Percentiles rank a stretch among this genome's conserved stretches.
Evolutionary conservation across 2,113 vertebrate genomes (phyloP).

Genomic region (Lontra canadensis): DNA sequence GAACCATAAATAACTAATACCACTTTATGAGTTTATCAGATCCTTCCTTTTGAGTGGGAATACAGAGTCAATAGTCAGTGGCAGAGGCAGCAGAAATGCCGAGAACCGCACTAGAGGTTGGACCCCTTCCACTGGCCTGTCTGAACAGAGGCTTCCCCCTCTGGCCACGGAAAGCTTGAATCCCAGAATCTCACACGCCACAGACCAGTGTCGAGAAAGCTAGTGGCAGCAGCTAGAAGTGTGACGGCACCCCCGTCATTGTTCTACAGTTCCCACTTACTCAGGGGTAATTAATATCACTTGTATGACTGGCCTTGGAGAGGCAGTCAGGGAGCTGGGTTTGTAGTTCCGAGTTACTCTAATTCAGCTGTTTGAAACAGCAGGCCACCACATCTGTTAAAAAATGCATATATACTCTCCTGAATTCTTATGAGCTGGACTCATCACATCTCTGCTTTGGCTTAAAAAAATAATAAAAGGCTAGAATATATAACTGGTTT

Average conservation of each 20-base stretch:
- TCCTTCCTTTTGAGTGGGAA: not conserved
- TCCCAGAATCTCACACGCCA: not conserved
- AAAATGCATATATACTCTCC: slow-evolving; percentile 48
- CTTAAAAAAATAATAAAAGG: slow-evolving; percentile 70
- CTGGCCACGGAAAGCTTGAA: not conserved
- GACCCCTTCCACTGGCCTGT: not conserved
- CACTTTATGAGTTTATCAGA: slow-evolving; percentile 36
- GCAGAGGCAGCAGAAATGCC: not conserved
- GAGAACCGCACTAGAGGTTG: not conserved
- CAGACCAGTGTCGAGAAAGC: not conserved
- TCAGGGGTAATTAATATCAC: slow-evolving; percentile 52
- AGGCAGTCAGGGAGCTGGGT: not conserved
- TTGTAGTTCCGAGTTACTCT: slow-evolving; percentile 17
- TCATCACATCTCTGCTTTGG: slow-evolving; percentile 74
- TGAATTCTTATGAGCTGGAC: slow-evolving; percentile 79
- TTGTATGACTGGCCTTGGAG: slow-evolving; percentile 31
- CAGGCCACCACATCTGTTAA: slow-evolving; percentile 73
- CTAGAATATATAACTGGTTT: slow-evolving; percentile 76
- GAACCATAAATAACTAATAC: slow-evolving; percentile 33
- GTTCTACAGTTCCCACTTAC: slow-evolving; percentile 17
- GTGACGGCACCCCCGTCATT: not conserved
- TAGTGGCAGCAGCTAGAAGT: not conserved
- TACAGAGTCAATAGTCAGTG: not conserved
- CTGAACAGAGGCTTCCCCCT: not conserved
- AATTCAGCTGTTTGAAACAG: slow-evolving; percentile 60